phyloP scores from a whole-genome alignment of 2,113 vertebrate genomes.

The Forbesichthys agassizii region DNA sequence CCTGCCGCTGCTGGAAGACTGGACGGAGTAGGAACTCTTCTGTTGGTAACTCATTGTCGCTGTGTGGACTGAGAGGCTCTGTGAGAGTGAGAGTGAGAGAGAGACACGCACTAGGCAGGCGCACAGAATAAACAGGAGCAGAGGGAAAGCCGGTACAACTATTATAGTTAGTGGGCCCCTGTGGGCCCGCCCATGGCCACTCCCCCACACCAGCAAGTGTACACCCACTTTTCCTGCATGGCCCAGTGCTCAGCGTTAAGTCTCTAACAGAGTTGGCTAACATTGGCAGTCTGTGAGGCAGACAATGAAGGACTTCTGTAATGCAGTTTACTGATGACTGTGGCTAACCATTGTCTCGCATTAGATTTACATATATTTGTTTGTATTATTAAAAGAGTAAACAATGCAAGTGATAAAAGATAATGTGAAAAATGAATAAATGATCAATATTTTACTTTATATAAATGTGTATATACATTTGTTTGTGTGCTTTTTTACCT shows the following conservation, averaged over 20 bases:
- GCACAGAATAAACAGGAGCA: constrained; percentile 71
- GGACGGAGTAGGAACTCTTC: constrained; percentile 60
- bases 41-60: constrained; percentile 58
- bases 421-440: no score
- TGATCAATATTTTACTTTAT: no score
- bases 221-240: constrained; percentile 56
- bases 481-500: no score
- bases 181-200: constrained; percentile 58
- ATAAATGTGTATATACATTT: no score
- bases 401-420: no score
- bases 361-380: no score
- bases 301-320: no score
- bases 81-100: constrained; percentile 32
- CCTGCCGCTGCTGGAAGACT: constrained; percentile 50
- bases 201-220: constrained; percentile 28
- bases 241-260: constrained; percentile 21
- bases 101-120: constrained; percentile 53
- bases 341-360: no score
- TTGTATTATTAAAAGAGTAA: no score
- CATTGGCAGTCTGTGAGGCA: no score
- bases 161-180: constrained; percentile 69
- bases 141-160: constrained; percentile 56
- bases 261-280: constrained; percentile 9
- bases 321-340: no score
- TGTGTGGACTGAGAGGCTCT: constrained; percentile 12